phyloP scores from a whole-genome alignment of 2,797 vertebrate species.

The Sebastes itinus region DNA sequence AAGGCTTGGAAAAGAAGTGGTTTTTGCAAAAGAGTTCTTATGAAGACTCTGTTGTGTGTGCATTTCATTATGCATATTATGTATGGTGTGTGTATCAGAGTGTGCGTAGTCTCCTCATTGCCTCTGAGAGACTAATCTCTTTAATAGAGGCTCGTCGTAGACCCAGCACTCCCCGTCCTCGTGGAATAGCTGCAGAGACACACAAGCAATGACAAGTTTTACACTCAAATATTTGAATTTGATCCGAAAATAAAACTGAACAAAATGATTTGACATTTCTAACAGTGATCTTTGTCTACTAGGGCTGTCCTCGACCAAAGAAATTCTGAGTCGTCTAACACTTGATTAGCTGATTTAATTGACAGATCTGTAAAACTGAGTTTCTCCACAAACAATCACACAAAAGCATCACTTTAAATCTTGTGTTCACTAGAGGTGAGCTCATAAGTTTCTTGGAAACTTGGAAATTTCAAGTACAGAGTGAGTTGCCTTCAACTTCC shows the following conservation, averaged over 20 bases:
- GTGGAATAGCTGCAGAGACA: slow-evolving; percentile 89
- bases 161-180: slow-evolving; percentile 99
- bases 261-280: not conserved
- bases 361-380: too few species aligned
- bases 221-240: not conserved
- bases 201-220: slow-evolving; percentile 16
- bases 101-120: slow-evolving; percentile 77
- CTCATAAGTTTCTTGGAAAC: too few species aligned
- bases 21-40: slow-evolving; percentile 84
- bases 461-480: not conserved
- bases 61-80: slow-evolving; percentile 58
- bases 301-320: too few species aligned
- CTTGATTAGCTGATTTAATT: too few species aligned
- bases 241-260: not conserved
- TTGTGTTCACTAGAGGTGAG: too few species aligned
- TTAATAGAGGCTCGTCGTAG: slow-evolving; percentile 96
- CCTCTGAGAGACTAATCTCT: slow-evolving; percentile 88
- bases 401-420: too few species aligned
- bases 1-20: slow-evolving; percentile 83
- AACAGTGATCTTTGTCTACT: not conserved
- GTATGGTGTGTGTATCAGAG: slow-evolving; percentile 33
- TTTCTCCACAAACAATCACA: too few species aligned
- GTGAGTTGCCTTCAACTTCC: not conserved
- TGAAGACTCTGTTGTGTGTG: slow-evolving; percentile 81
- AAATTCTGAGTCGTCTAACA: too few species aligned